phyloP scores from a whole-genome alignment of 2,888 invertebrate species.

The Noctua pronuba region DNA sequence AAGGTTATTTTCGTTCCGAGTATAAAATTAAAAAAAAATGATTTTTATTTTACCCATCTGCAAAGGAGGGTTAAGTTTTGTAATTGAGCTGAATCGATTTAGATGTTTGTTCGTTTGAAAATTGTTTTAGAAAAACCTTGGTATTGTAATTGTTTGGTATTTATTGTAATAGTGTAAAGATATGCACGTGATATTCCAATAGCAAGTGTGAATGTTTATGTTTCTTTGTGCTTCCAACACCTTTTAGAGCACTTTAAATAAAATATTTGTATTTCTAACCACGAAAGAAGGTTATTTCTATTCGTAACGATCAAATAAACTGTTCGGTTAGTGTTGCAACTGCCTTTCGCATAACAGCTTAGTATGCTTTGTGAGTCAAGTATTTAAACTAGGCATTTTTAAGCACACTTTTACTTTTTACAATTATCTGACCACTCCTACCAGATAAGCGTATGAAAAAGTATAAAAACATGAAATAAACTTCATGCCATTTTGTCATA shows the following conservation, averaged over 20 bases:
- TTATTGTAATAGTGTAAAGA: constrained; percentile 32
- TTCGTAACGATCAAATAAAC: constrained; percentile 41
- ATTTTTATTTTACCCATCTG: constrained; percentile 10
- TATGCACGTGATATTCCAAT: constrained; percentile 43
- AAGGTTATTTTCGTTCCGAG: constrained; percentile 45
- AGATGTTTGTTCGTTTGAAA: constrained; percentile 31
- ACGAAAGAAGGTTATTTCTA: constrained; percentile 35
- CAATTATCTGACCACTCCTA: background rate
- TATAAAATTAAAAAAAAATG: constrained; percentile 27
- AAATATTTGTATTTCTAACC: constrained; percentile 18
- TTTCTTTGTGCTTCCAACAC: constrained; percentile 53
- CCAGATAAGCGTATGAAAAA: background rate
- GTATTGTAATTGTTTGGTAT: constrained; percentile 41
- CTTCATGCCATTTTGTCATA: constrained; percentile 22
- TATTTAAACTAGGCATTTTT: constrained; percentile 25
- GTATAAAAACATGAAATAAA: background rate
- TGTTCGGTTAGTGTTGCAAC: constrained; percentile 14
- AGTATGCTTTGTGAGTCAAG: background rate
- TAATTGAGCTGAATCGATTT: constrained; percentile 43
- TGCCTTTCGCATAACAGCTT: constrained; percentile 6
- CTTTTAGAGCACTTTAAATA: constrained; percentile 53
- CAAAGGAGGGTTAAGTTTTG: constrained; percentile 14
- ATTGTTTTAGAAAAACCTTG: constrained; percentile 21
- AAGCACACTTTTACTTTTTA: background rate
- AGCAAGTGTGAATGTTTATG: constrained; percentile 8